Evolutionary conservation across 2,888 invertebrate genomes (phyloP), one percentile per base, ranked within the genome.

Genomic region (Callinectes sapidus): DNA sequence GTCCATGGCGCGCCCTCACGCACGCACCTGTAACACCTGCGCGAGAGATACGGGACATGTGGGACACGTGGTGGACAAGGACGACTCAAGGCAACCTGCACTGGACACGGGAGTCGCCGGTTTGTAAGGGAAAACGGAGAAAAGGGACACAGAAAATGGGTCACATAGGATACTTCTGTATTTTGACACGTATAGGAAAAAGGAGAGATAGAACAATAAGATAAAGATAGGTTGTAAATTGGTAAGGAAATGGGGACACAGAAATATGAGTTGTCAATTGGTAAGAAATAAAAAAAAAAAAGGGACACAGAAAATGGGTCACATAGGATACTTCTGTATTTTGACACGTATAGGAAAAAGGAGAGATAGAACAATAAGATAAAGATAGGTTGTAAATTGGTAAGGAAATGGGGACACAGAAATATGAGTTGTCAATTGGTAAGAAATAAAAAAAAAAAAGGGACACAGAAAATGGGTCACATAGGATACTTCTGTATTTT

Each of bases 1-100:
- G 77, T 89, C 89, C 89, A 89, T 89, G 81, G 81, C 35, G 13
- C 81, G 81, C 35, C 81, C 81, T 81, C 81, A 81, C 81, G 14
- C 28, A 39, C 42, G 48, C 89, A 89, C 89, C 89, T 89, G 89
- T 89, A 89, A 89, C 89, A 89, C 89, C 89, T 89, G 89, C 77
- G 14, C 89, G 77, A 89, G 89, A 89, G 89, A 89, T 77, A 89
- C 39, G 39, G 89, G 89, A 89, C 77, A 77, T 89, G 77, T 71
- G 71, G 77, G 42, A 89, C 48, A 39, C 42, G 77, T 71, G 77
- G 0, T 71, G 42, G 77, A 89, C 89, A 89, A 5, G 14, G 16
- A 32, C 39, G 42, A 66, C 89, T 77, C 71, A 32, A 28, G 71
- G 28, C 28, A 61, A 77, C 71, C 71, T 28, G 28, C 71, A 2